Evolutionary conservation across 1,140 invertebrate species (phyloP).

Genomic region (Olivierus martensii): DNA sequence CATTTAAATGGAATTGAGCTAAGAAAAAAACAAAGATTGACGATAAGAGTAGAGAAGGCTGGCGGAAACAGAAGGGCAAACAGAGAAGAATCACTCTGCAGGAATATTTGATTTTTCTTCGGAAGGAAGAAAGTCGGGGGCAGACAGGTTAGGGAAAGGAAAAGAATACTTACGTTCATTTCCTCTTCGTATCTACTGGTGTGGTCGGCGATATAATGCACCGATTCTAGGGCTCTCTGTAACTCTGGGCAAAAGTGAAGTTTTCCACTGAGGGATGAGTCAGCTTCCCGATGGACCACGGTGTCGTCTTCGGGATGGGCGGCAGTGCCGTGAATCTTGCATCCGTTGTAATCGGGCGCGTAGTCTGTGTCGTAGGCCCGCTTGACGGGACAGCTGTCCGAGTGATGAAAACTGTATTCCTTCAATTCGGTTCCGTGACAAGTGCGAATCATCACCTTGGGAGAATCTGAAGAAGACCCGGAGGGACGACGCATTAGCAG

Average conservation of each 20-base stretch:
- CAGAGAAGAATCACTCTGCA: too few species aligned
- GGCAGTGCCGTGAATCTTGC: conserved; percentile 10
- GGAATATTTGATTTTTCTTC: too few species aligned
- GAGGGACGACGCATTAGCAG: conserved; percentile 50
- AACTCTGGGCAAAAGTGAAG: conserved; percentile 17
- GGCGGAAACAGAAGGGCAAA: too few species aligned
- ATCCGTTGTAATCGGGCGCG: conserved; percentile 6
- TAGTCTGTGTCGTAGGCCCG: neutral
- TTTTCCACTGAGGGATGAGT: neutral
- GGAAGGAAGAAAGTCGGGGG: too few species aligned
- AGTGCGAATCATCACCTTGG: conserved; percentile 16
- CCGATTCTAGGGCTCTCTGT: conserved; percentile 15
- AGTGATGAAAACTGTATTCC: neutral
- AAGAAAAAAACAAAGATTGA: too few species aligned
- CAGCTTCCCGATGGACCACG: neutral
- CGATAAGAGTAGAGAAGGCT: too few species aligned
- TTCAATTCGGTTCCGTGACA: conserved; percentile 15
- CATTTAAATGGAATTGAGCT: too few species aligned
- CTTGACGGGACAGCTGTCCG: conserved; percentile 9
- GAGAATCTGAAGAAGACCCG: conserved; percentile 21
- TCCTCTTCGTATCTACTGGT: conserved; percentile 15
- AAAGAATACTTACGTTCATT: conserved; percentile 19
- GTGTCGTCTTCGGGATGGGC: neutral
- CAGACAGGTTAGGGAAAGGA: too few species aligned
- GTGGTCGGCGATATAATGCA: conserved; percentile 18